These are phyloP conservation scores for Chloropsis cyanopogon DNA, from an alignment of 2,113 vertebrate genomes.

Conservation along the genomic window DNA sequence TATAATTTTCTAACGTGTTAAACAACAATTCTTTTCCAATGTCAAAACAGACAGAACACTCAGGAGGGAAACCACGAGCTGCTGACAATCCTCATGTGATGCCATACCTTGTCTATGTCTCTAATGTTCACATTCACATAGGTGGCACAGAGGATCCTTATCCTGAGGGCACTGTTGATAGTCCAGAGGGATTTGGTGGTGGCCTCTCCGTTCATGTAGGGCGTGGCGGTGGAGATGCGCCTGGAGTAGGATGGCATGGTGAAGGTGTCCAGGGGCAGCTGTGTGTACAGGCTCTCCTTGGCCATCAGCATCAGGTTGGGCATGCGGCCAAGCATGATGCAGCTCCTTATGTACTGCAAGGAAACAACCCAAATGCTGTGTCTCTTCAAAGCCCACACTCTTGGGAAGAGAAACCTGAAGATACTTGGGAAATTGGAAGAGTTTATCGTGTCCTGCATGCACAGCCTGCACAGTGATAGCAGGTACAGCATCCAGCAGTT, in stretches of 20 bases:
- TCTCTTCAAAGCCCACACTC: not conserved
- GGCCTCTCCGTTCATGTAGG: constrained; percentile 96
- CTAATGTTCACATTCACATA: constrained; percentile 98
- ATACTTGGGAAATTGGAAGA: not conserved
- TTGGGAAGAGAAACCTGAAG: not conserved
- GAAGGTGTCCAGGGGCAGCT: constrained; percentile 91
- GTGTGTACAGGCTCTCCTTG: constrained; percentile 94
- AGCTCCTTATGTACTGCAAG: constrained; percentile 93
- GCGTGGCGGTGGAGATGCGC: constrained; percentile 95
- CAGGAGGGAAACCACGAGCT: not conserved
- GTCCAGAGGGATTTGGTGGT: constrained; percentile 92
- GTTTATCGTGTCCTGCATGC: not conserved
- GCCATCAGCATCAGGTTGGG: constrained; percentile 98
- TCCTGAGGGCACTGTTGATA: constrained; percentile 87
- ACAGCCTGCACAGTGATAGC: not conserved
- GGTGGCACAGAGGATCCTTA: constrained; percentile 94
- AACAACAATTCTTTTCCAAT: not conserved
- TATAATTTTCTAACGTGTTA: not conserved
- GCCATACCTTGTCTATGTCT: constrained; percentile 94
- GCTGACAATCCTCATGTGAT: not conserved
- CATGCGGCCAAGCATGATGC: constrained; percentile 96
- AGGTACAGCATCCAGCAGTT: not conserved
- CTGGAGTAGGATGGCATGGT: constrained; percentile 95
- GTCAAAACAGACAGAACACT: not conserved
- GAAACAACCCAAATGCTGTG: not conserved